Conservation (phyloP, 2,888 invertebrate species). For the Torymus texanus region DNA sequence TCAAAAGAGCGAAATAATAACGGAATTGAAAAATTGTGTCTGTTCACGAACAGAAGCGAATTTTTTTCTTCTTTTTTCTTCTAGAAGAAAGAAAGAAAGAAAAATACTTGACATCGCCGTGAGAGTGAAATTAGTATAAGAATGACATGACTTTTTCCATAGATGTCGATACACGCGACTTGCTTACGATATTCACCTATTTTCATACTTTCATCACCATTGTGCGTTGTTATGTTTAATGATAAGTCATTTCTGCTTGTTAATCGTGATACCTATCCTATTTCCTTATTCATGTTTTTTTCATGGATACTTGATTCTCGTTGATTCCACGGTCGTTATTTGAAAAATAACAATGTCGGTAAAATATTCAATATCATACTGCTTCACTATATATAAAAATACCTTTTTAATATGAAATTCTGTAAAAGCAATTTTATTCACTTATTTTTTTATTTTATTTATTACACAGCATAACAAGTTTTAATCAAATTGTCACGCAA, state of each 20-base stretch:
- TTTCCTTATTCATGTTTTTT: constrained; percentile 47
- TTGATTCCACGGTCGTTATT: constrained; percentile 24
- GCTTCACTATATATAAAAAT: no score
- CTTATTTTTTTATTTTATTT: no score
- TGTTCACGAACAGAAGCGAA: no score
- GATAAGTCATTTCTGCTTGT: constrained; percentile 56
- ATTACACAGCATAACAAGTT: no score
- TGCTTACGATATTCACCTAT: constrained; percentile 48
- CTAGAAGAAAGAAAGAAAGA: neutral
- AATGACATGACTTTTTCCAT: neutral
- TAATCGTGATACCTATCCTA: constrained; percentile 51
- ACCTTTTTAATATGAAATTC: no score
- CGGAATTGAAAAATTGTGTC: neutral
- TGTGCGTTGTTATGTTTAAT: constrained; percentile 56
- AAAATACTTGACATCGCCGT: neutral
- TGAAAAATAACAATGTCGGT: neutral
- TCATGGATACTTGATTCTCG: constrained; percentile 48
- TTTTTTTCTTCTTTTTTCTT: no score
- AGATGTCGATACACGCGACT: constrained; percentile 40
- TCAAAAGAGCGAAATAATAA: constrained; percentile 2
- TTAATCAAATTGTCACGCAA: no score
- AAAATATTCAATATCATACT: no score
- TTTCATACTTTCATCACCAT: constrained; percentile 41
- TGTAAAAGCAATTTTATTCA: no score
- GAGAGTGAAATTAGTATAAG: no score